These are phyloP conservation scores for Spheniscus mendiculus DNA, from an alignment of 2,113 vertebrate species.

Conservation along the genomic window DNA sequence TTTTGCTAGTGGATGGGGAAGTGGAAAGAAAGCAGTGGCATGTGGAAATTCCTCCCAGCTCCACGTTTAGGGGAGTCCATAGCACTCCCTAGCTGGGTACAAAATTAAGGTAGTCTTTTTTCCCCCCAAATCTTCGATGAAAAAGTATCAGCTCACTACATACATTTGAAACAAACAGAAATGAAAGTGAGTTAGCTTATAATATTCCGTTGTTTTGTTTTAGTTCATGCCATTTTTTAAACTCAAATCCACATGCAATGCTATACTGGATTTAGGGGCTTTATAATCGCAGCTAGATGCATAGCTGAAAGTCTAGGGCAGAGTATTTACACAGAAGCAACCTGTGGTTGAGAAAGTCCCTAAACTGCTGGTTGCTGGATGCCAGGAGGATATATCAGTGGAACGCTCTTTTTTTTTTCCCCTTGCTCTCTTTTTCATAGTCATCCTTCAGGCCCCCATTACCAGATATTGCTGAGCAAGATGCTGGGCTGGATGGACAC, in stretches of 20 bases:
- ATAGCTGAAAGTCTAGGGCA: neutral
- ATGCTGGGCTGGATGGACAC: no score
- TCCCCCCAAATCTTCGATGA: neutral
- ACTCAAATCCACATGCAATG: neutral
- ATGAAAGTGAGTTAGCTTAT: neutral
- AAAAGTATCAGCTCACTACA: neutral
- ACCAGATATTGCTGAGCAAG: neutral
- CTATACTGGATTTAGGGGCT: neutral
- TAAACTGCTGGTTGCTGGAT: neutral
- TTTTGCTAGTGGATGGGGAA: neutral
- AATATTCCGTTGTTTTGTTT: neutral
- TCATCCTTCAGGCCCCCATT: neutral
- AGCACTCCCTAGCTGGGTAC: neutral
- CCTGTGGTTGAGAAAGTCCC: neutral
- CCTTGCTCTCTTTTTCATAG: neutral
- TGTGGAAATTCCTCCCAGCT: neutral
- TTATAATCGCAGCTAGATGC: neutral
- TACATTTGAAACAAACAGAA: neutral
- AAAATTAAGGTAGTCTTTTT: neutral
- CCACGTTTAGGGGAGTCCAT: accelerated
- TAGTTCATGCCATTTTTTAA: neutral
- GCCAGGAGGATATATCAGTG: neutral
- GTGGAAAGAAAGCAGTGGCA: neutral
- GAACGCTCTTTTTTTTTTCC: neutral
- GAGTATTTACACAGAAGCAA: neutral